These are phyloP conservation scores for Pseudochromis fuscus DNA, from an alignment of 2,797 vertebrate species.

Conservation along the genomic window DNA sequence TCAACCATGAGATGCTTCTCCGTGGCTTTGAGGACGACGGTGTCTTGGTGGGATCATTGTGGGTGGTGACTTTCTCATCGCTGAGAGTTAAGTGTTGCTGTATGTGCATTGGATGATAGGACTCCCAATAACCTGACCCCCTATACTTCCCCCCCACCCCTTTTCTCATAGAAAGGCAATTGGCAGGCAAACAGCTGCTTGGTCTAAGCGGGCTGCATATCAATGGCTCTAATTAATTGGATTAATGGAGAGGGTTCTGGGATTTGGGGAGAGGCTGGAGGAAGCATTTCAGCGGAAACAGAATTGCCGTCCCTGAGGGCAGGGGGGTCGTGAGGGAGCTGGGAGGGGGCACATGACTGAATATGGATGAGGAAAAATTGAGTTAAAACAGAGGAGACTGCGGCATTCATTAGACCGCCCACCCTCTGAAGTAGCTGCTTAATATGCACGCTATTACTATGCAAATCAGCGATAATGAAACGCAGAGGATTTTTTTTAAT, in stretches of 20 bases:
- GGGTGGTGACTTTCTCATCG: slow-evolving; percentile 59
- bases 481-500: slow-evolving; percentile 89
- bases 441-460: slow-evolving; percentile 99
- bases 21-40: slow-evolving; percentile 24
- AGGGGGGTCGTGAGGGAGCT: slow-evolving; percentile 75
- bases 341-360: slow-evolving; percentile 85
- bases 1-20: slow-evolving; percentile 44
- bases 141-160: background rate
- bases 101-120: slow-evolving; percentile 62
- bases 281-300: slow-evolving; percentile 91
- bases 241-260: slow-evolving; percentile 96
- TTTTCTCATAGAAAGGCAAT: slow-evolving; percentile 73
- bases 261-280: slow-evolving; percentile 91
- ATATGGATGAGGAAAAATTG: slow-evolving; percentile 98
- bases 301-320: slow-evolving; percentile 91
- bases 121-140: slow-evolving; percentile 59
- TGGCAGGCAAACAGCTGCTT: slow-evolving; percentile 90
- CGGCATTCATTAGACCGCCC: slow-evolving; percentile 97
- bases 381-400: slow-evolving; percentile 97
- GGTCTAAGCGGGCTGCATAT: slow-evolving; percentile 90
- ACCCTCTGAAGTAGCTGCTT: slow-evolving; percentile 96
- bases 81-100: slow-evolving; percentile 63
- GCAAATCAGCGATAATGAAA: slow-evolving; percentile 94
- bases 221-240: slow-evolving; percentile 98
- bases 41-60: slow-evolving; percentile 48